phyloP scores from a whole-genome alignment of 2,113 vertebrate species.

The Physeter macrocephalus region DNA sequence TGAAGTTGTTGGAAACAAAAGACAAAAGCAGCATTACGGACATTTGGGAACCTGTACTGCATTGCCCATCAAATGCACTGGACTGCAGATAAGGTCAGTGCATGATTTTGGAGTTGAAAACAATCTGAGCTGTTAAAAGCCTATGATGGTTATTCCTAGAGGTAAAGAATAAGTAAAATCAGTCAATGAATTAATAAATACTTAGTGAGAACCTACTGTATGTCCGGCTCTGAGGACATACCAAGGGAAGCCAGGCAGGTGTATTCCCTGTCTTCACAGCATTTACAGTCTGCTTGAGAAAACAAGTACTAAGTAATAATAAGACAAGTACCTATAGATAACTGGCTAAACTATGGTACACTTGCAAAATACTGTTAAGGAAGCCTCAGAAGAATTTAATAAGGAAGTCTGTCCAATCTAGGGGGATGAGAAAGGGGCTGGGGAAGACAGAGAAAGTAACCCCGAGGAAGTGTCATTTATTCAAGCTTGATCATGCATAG shows the following conservation, averaged over 20 bases:
- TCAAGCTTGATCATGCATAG: not conserved
- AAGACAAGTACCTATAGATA: not conserved
- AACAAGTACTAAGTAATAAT: not conserved
- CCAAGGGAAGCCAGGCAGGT: not conserved
- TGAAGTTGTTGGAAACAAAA: not conserved
- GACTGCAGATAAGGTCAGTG: not conserved
- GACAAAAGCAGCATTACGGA: not conserved
- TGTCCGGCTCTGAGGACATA: not conserved
- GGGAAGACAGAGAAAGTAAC: not conserved
- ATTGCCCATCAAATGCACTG: not conserved
- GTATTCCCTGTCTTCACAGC: not conserved
- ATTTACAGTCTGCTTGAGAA: not conserved
- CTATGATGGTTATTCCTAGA: not conserved
- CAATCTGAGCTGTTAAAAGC: not conserved
- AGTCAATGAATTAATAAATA: not conserved
- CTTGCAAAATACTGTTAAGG: not conserved
- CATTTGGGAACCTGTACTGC: not conserved
- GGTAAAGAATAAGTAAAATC: not conserved
- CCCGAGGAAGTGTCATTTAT: not conserved
- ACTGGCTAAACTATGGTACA: not conserved
- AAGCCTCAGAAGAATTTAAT: not conserved
- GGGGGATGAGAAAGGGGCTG: accelerated
- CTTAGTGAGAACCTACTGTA: not conserved
- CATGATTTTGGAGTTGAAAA: not conserved
- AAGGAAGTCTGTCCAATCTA: not conserved